Evolutionary conservation across 2,888 invertebrate species (phyloP).

Genomic region (Drosophila siamana): DNA sequence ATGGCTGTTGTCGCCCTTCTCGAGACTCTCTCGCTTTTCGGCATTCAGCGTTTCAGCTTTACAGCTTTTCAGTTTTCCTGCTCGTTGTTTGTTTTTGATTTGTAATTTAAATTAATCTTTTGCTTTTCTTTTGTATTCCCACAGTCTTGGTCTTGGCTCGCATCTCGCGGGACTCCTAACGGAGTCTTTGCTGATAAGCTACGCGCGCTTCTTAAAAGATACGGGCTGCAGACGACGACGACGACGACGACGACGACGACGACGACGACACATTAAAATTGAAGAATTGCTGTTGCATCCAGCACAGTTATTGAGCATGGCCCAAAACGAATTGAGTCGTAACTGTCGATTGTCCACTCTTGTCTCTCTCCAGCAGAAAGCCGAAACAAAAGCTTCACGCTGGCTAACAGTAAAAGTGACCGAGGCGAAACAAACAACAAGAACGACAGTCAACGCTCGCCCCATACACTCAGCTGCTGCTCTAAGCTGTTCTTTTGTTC

Average conservation of each 20-base stretch:
- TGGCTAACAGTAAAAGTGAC: constrained; percentile 45
- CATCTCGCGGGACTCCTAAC: constrained; percentile 33
- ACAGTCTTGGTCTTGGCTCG: constrained; percentile 12
- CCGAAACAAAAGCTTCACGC: constrained; percentile 4
- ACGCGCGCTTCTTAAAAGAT: constrained; percentile 7
- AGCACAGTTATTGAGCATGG: constrained; percentile 17
- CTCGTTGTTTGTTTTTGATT: constrained; percentile 41
- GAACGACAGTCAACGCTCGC: constrained; percentile 10
- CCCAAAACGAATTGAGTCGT: constrained; percentile 18
- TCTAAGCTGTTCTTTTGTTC: constrained; percentile 35
- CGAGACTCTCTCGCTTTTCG: too few relatives aligned
- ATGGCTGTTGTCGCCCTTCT: constrained; percentile 31
- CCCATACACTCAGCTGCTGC: not conserved
- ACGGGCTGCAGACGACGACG: not conserved
- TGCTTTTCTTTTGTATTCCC: constrained; percentile 24
- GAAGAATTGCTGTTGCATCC: constrained; percentile 17
- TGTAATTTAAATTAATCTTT: constrained; percentile 58
- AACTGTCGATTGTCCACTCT: not conserved
- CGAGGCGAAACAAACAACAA: constrained; percentile 2
- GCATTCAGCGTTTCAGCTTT: not conserved
- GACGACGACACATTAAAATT: constrained; percentile 6
- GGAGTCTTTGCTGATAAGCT: constrained; percentile 10
- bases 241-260: too few relatives aligned
- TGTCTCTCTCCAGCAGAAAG: not conserved
- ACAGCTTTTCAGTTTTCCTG: constrained; percentile 1